Evolutionary conservation across 1,140 invertebrate species (phyloP), one percentile per base, ranked within the genome.

Genomic region (Hypsibius dujardini): DNA sequence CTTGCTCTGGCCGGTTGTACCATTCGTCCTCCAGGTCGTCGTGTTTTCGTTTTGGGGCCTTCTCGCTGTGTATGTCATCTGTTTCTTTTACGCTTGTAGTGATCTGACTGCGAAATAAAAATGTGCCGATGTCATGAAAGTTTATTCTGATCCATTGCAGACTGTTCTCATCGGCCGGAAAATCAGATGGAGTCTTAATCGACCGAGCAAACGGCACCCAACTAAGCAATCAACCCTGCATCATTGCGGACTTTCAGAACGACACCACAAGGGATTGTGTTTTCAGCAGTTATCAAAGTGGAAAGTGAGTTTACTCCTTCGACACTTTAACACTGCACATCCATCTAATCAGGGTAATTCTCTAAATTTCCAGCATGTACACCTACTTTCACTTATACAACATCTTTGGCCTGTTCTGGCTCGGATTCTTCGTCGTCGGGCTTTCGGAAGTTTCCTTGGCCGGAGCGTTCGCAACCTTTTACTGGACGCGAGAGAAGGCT

Each of bases 1-100:
- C 1, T 80, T 97, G 2, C 82, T 95, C 47, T 96, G 94, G 81
- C 95, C 95, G 0, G 79, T 97, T 59, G 80, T 95, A 73, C 92
- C 93, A 1, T 95, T 91, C 86, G 73, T 89, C 2, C 74, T 94
- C 1, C 88, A 93, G 78, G 77, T 92, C 1, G 78, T 79, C 0
- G 82, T 90, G 0, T 83, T 95, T 62, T 82, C 80, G 0, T 89
- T 87, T 76, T 87, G 87, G 73, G 79, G 88, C 46, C 78, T 83
- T 15, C 84, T 91, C 28, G 86, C 86, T 1, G 78, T 94, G 70
- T 88, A 84, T 74, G 72, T 79, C 12, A 7, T 75, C 78, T n/a
- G 77, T n/a, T 56, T 56, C n/a, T n/a, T n/a, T n/a, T n/a, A n/a
- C n/a, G n/a, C n/a, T 56, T 56, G n/a, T 56, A 56, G 7, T 56